Conservation (phyloP, 2,888 invertebrate species). For the Orchestes rusci region DNA sequence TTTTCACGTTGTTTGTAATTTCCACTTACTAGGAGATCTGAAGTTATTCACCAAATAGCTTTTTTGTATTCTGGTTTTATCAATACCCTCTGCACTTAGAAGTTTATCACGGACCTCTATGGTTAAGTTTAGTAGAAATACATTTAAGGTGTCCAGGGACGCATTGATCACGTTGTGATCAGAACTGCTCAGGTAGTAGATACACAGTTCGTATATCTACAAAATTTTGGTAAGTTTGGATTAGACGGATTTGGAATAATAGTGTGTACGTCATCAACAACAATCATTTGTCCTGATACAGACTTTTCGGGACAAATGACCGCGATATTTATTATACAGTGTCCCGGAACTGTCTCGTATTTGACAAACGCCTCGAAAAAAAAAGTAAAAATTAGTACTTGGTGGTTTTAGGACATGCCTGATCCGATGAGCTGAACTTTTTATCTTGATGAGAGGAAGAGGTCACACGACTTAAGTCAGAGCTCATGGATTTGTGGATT, state of each 20-base stretch:
- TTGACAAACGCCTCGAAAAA: too few relatives aligned
- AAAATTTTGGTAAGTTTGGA: too few relatives aligned
- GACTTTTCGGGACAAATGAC: neutral
- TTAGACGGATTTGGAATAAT: too few relatives aligned
- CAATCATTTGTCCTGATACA: conserved; percentile 23
- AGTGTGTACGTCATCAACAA: too few relatives aligned
- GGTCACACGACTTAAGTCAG: too few relatives aligned
- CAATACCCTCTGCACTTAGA: conserved; percentile 46
- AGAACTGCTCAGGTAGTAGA: conserved; percentile 59
- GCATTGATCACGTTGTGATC: conserved; percentile 88
- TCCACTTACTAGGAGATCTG: conserved; percentile 50
- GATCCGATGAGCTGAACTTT: too few relatives aligned
- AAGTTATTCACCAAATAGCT: conserved; percentile 32
- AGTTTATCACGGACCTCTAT: conserved; percentile 49
- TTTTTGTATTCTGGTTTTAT: conserved; percentile 39
- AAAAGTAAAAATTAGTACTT: too few relatives aligned
- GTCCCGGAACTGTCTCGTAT: too few relatives aligned
- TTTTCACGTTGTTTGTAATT: too few relatives aligned
- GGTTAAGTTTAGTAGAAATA: conserved; percentile 52
- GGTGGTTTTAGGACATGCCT: too few relatives aligned
- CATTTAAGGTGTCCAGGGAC: conserved; percentile 69
- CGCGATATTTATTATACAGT: neutral
- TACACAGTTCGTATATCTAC: conserved; percentile 70
- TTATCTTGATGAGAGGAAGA: too few relatives aligned
- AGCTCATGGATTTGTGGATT: too few relatives aligned